A percentile compares a stretch with the other conserved stretches of the same genome.
Conservation (phyloP, 2,888 invertebrate species). For the Meghimatium bilineatum region DNA sequence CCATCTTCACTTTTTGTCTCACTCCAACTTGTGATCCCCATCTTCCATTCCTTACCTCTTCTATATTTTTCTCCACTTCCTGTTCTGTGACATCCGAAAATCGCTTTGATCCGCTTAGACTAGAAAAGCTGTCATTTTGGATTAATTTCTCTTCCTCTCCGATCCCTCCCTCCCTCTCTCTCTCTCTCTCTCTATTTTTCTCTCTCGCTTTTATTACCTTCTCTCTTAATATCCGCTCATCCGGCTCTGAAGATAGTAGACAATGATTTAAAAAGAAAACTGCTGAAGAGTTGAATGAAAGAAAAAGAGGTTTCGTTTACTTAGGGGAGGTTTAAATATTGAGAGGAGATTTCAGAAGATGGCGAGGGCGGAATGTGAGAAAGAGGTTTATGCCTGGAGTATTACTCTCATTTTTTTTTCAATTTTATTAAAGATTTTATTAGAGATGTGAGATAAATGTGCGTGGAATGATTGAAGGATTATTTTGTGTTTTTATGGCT, state of each 20-base stretch:
- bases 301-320: neutral
- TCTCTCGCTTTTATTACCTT: neutral
- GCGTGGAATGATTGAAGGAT: too few relatives aligned
- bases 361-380: neutral
- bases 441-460: too few relatives aligned
- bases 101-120: conserved; percentile 13
- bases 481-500: too few relatives aligned
- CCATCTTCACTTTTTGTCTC: neutral
- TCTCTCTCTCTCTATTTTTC: neutral
- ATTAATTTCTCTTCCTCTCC: too few relatives aligned
- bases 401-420: neutral
- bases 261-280: neutral
- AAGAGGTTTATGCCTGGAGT: neutral
- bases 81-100: neutral
- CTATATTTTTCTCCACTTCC: neutral
- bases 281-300: neutral
- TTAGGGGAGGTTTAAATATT: neutral
- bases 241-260: neutral
- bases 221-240: neutral
- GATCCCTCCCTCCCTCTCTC: too few relatives aligned
- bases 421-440: too few relatives aligned
- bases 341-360: neutral
- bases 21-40: neutral
- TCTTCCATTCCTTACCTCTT: neutral
- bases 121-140: neutral